Conservation (phyloP, 2,113 vertebrate species). For the Ceyx cyanopectus region DNA sequence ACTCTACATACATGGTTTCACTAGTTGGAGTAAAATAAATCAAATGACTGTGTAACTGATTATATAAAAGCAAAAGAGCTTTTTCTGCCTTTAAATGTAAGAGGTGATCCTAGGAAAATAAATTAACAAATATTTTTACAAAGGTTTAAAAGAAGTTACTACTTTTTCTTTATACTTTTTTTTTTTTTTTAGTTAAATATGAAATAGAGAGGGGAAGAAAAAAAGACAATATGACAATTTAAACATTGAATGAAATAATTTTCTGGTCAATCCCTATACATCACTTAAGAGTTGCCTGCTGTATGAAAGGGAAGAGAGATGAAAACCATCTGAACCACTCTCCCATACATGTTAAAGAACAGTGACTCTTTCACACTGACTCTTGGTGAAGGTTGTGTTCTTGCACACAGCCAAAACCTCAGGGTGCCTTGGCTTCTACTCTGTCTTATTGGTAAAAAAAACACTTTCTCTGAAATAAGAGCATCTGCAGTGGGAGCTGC, state of each 20-base stretch:
- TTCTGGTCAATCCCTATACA: background rate
- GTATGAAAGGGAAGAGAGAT: background rate
- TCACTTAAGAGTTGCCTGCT: background rate
- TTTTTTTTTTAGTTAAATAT: background rate
- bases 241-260: background rate
- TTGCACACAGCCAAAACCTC: background rate
- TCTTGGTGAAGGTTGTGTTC: background rate
- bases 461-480: constrained; percentile 11
- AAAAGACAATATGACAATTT: background rate
- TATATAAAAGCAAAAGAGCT: background rate
- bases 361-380: background rate
- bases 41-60: background rate
- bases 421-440: constrained; percentile 35
- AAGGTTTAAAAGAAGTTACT: background rate
- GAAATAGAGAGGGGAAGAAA: background rate
- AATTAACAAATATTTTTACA: background rate
- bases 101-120: background rate
- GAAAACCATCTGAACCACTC: background rate
- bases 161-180: background rate
- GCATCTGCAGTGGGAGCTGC: background rate
- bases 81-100: background rate
- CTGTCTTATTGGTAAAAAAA: background rate
- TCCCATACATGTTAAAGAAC: background rate
- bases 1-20: background rate
- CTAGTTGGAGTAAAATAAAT: background rate